Evolutionary conservation across 2,888 invertebrate genomes (phyloP).

Genomic region (Phasia obesa): DNA sequence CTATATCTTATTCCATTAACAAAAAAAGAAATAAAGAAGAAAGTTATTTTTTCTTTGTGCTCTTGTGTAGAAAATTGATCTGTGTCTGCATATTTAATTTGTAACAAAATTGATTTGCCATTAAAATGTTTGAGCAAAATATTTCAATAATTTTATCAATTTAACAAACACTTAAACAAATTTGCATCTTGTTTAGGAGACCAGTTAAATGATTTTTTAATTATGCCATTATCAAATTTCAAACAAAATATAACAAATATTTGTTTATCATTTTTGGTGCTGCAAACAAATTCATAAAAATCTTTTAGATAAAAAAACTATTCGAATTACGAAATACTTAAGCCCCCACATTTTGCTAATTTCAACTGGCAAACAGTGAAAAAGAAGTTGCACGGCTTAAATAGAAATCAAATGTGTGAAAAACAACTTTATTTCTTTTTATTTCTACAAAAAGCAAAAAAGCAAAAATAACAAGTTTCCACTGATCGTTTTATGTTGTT

Average conservation of each 20-base stretch:
- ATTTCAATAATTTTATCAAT: no score
- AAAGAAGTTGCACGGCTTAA: conserved; percentile 5
- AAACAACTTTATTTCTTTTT: conserved; percentile 36
- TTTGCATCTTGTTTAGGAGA: no score
- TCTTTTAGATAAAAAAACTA: conserved; percentile 28
- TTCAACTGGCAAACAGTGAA: conserved; percentile 6
- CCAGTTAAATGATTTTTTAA: conserved; percentile 40
- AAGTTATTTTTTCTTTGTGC: no score
- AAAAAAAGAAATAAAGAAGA: no score
- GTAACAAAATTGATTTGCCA: no score
- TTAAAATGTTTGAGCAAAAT: no score
- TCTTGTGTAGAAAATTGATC: no score
- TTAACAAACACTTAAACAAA: background rate
- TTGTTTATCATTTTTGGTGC: conserved; percentile 35
- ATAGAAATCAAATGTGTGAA: conserved; percentile 47
- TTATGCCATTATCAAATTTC: conserved; percentile 46
- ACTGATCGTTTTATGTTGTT: conserved; percentile 17
- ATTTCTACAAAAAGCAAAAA: background rate
- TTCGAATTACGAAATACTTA: conserved; percentile 55
- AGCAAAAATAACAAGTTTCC: conserved; percentile 49
- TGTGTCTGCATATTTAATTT: no score
- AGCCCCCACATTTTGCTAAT: conserved; percentile 54
- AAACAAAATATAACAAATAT: conserved; percentile 42
- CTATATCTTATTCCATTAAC: no score
- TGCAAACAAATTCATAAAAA: conserved; percentile 26